Evolutionary conservation across 1,140 invertebrate genomes (phyloP), one percentile per base, ranked within the genome.

Genomic region (Dendroctonus valens): DNA sequence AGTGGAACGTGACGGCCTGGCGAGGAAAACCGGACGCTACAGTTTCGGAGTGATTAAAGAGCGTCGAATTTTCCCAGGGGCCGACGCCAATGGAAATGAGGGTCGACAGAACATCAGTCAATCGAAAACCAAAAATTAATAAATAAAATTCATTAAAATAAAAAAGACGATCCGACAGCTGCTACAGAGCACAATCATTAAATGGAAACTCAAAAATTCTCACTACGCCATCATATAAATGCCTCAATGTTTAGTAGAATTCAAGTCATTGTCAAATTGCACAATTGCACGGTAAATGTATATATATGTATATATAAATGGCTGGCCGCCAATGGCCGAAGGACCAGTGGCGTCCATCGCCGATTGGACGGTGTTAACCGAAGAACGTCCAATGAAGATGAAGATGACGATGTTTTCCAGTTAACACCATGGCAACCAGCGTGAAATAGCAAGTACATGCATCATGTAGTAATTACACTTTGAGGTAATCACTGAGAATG

Each of bases 131-230:
- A 67, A 71, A 69, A 70, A 26, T 26, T 26, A 26, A 26, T 26
- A 26, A 26, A 26, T 26, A 26, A 26, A 26, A 26, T 26, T 26
- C 26, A 26, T 26, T 26, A 26, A 26, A 26, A 26, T 26, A 59
- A 67, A 42, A 63, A 71, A 69, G 69, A 74, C 72, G 73, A 74
- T 73, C 66, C 69, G 66, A 70, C 72, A 74, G 72, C 69, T 71
- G 70, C 72, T 75, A 74, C 73, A 73, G 26, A 26, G 73, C 73
- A 74, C 72, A 74, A 74, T 72, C 73, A 75, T 73, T 74, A 72
- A 71, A 58, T 72, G 70, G 66, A 68, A 72, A 70, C 70, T 50
- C 65, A 65, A 69, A 72, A 9, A 12, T 70, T 75, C 68, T 70
- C 69, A 70, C 70, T 75, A 75, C 74, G 74, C 72, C 74, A 74